Base-by-base conservation (phyloP, 2,888 invertebrate genomes). In the Eupithecia dodoneata region DNA sequence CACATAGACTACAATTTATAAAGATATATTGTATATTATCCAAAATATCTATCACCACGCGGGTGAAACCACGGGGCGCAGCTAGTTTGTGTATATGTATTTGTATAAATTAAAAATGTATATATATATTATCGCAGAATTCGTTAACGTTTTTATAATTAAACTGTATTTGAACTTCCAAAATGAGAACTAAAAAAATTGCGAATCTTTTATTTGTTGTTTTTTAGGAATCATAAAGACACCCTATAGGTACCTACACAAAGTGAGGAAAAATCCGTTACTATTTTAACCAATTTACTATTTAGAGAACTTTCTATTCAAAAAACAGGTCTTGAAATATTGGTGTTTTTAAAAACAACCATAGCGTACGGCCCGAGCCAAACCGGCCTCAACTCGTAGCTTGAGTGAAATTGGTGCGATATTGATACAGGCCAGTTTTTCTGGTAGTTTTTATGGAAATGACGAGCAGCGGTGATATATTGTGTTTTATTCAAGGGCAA, bases 391-490 rank as follows among this genome's bases (percentile, higher is more conserved):
- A 18, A 18, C 5, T 18, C 82, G 76, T 81, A 78, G 82, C 81
- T 88, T 87, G 85, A 84, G 87, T 85, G 88, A 90, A 89, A 89
- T 72, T 83, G 76, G 85, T 86, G 85, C 84, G 81, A 86, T 88
- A 87, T 86, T 83, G 78, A 81, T 83, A 82, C 83, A 80, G 83
- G 85, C 83, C 85, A 85, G 84, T 86, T 85, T 71, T 72, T 76
- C 79, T 82, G 81, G 84, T 81, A 83, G 82, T 81, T 69, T 80
- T 78, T 85, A 86, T 89, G 86, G 85, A 85, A 89, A 86, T 84
- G 81, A 81, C 83, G 81, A 72, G 77, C 78, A 79, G 49, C 45
- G 42, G 80, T 81, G 81, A 81, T 82, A 81, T 81, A 80, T 81
- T 77, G 76, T 63, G 74, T 76, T 73, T 78, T 77, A 75, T 79